Base-by-base conservation (phyloP, 2,113 vertebrate genomes). In the Callorhinus ursinus region DNA sequence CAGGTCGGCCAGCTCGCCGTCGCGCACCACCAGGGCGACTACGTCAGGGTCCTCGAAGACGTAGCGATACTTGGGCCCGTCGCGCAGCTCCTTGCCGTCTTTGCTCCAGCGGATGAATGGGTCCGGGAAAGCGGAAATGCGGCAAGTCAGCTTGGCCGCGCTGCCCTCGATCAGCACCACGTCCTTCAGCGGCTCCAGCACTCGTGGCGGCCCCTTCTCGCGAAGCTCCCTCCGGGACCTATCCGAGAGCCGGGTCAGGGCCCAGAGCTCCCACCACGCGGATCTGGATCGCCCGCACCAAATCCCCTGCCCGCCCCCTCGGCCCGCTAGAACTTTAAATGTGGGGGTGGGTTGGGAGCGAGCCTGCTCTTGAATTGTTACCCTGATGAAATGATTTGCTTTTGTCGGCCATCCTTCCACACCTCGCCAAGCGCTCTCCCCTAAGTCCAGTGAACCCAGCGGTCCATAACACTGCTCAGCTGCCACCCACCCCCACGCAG, bases 41-140 rank as follows among this genome's bases (percentile, higher is more conserved):
- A 98, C 92, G 61, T 98, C 98, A 0, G 98, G 98, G 96, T 98
- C 99, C 93, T 98, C 97, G 69, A 99, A 98, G 81, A 98, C 72
- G 0, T 97, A 98, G 84, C 97, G 69, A 36, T 99, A 98, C 97
- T 99, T 99, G 74, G 98, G 98, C 16, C 98, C 97, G 0, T 99
- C 96, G 19, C 97, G 98, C 71, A 99, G 98, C 95, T 98, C 98
- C 63, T 97, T 97, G 76, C 98, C 90, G 0, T 98, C 97, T 88
- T 99, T 98, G 86, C 96, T 98, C 98, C 98, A 98, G 89, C 98
- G 76, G 80, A 99, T 99, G 95, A 98, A 98, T 5, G 97, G 98
- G 93, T 98, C 98, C 0, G 92, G 98, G 87, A 99, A 99, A 71
- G 98, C 98, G 5, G 98, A 98, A 42, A 99, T 98, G 61, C 98